Base-by-base conservation (phyloP, 2,797 vertebrate genomes). In the Microctenopoma stevenorrisi region DNA sequence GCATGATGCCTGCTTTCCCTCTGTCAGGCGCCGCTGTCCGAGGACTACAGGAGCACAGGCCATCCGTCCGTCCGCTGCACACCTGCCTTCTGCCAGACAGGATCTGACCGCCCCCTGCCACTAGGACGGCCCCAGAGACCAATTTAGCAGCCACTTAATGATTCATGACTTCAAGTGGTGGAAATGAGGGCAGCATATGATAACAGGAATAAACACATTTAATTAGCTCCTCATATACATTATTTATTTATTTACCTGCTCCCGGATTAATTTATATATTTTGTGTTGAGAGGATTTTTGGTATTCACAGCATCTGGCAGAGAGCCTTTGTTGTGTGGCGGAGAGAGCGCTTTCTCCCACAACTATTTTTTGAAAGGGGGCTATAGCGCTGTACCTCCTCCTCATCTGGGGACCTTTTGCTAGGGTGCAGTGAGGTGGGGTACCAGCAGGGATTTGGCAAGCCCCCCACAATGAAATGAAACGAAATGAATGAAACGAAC, bases 201-300 rank as follows among this genome's bases (percentile, higher is more conserved):
- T 95, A 96, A 96, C 95, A 94, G 94, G 94, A 95, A 97, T 96
- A 97, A 97, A 97, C 96, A 96, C 94, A 94, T 96, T 96, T 97
- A 96, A 96, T 98, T 97, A 96, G 95, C 94, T 95, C 89, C 93
- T 91, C 87, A 81, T 92, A 94, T 93, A 93, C 94, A 94, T 94
- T 94, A 95, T 94, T 95, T 94, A 94, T 94, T 94, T 93, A 94
- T 94, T 94, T 94, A 94, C 93, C 92, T 94, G 92, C 86, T 64
- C 88, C 81, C 90, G 92, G 91, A 93, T 93, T 93, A 92, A 94
- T 93, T 94, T 92, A 92, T 94, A 93, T 94, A 94, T 91, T 91
- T 91, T 89, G 62, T 90, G 82, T 84, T 81, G 85, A 59, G 33
- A 81, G 86, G 83, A 85, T 91, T 92, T 93, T 93, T 90, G 88